Base-by-base conservation (phyloP, 2,113 vertebrate genomes). In the Natator depressus region DNA sequence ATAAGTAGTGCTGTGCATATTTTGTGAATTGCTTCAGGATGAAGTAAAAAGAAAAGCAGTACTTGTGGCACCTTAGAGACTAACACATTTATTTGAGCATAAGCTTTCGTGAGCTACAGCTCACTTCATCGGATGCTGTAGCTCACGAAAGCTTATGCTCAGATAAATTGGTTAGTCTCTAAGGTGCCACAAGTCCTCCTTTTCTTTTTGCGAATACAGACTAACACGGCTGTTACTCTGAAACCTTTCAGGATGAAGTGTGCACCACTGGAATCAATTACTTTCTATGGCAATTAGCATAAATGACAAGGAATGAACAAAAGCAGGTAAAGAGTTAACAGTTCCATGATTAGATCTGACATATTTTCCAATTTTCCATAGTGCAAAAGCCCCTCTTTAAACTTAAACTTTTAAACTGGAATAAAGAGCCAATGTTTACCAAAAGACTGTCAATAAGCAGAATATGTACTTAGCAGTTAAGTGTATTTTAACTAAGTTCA, bases 391-490 rank as follows among this genome's bases (percentile, higher is more conserved):
- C 38, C 55, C 72, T 79, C 50, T 75, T 38, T 24, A 75, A 42
- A 42, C n/a, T 38, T 11, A 75, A 42, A 42, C n/a, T 42, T 27
- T 20, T 12, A 16, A 38, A 42, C 10, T 19, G 0, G 3, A 62
- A 22, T 3, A 42, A 38, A 49, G 31, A 25, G 22, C 16, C 3
- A 62, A 13, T 54, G 3, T 25, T 54, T 47, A 49, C n/a, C 19
- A 29, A 49, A 57, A 46, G 25, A n/a, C 6, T 0, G 24, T 2
- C 54, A 42, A 29, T 6, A 29, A 29, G 20, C 2, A 75, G 27
- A 84, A 82, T 57, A 87, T 57, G 79, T 16, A 13, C 38, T 84
- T n/a, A 59, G 82, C 90, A 93, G 90, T 55, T 88, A 6, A 14
- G 62, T 2, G 8, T 11, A 13, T 65, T 82, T n/a, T 51, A 76